These are phyloP conservation scores for Smittia sp. DNA, from an alignment of 2,888 invertebrate species.

Conservation along the genomic window DNA sequence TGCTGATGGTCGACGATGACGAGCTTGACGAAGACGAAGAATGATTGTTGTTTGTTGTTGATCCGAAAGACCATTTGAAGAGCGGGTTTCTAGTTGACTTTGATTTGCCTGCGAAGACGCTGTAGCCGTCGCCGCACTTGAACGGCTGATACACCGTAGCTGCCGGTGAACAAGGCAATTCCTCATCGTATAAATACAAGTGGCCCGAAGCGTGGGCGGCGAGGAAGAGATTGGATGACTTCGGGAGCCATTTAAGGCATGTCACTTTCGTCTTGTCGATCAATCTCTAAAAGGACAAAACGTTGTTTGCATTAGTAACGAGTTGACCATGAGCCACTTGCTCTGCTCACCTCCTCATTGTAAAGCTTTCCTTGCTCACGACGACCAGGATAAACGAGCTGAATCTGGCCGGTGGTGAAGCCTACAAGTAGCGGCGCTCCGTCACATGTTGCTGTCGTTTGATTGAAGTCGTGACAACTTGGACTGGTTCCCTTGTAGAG, in stretches of 20 bases:
- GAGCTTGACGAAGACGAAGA: constrained; percentile 44
- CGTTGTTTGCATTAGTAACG: not conserved
- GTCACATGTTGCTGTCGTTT: constrained; percentile 73
- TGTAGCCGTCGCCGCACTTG: constrained; percentile 91
- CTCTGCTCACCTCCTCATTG: constrained; percentile 86
- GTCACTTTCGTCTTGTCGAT: constrained; percentile 65
- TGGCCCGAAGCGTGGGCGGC: constrained; percentile 95
- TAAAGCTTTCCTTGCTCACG: constrained; percentile 95
- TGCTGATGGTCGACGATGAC: constrained; percentile 42
- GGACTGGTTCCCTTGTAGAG: constrained; percentile 98
- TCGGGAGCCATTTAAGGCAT: constrained; percentile 97
- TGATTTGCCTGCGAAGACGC: constrained; percentile 93
- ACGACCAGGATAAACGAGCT: constrained; percentile 94
- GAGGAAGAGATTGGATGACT: constrained; percentile 88
- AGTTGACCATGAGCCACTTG: not conserved
- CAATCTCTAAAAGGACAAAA: constrained; percentile 48
- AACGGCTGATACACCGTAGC: constrained; percentile 93
- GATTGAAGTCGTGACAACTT: constrained; percentile 98
- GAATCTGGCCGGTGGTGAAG: constrained; percentile 97
- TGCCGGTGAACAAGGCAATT: constrained; percentile 83
- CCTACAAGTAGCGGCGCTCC: constrained; percentile 91
- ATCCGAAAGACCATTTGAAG: constrained; percentile 85
- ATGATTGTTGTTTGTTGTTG: not conserved
- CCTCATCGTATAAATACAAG: constrained; percentile 96
- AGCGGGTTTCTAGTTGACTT: constrained; percentile 95